Conservation (phyloP, 1,140 invertebrate genomes). For the Polypedilum pembai region DNA sequence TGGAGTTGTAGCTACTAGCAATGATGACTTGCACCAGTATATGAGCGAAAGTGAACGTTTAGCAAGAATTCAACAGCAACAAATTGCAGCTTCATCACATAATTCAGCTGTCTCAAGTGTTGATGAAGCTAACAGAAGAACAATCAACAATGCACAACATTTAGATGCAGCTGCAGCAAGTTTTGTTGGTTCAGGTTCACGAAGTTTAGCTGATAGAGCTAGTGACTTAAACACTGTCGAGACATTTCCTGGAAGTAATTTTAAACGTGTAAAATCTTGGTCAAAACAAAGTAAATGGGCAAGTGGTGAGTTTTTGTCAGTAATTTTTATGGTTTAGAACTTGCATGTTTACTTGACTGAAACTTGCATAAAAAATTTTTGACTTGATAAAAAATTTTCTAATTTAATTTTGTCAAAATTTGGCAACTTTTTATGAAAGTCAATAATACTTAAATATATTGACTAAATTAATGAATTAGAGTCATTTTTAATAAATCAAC, state of each 20-base stretch:
- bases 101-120: conserved; percentile 9
- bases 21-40: conserved; percentile 29
- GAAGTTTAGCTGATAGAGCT: conserved; percentile 28
- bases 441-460: no score
- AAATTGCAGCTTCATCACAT: conserved; percentile 29
- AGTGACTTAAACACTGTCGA: conserved; percentile 33
- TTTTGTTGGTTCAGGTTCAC: conserved; percentile 31
- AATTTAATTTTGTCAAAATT: no score
- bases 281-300: conserved; percentile 44
- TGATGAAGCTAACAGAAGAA: conserved; percentile 8
- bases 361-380: no score
- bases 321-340: no score
- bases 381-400: no score
- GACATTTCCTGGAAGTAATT: conserved; percentile 34
- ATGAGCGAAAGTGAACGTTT: conserved; percentile 34
- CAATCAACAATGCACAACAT: neutral
- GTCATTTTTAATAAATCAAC: no score
- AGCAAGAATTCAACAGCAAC: conserved; percentile 33
- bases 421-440: no score
- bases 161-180: conserved; percentile 31
- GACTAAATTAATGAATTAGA: no score
- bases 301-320: conserved; percentile 32
- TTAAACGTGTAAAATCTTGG: conserved; percentile 40
- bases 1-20: neutral
- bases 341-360: no score